A percentile compares a stretch with the other conserved stretches of the same genome.
Conservation (phyloP, 2,888 invertebrate genomes). For the Leptogaster cylindrica region DNA sequence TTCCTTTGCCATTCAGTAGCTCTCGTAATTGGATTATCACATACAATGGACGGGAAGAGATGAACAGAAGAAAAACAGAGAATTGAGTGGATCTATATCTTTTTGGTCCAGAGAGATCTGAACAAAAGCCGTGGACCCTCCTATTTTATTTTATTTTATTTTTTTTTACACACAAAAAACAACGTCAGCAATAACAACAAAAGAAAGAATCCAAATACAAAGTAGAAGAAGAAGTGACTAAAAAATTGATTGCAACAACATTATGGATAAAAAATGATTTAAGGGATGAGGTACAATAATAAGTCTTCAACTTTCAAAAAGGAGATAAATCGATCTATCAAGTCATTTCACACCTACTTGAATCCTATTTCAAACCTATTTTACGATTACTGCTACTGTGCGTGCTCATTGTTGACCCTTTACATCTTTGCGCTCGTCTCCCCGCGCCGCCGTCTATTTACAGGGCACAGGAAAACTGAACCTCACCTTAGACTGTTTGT, state of each 20-base stretch:
- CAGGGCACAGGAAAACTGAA: too few species aligned
- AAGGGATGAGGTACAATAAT: conserved; percentile 40
- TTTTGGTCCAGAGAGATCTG: conserved; percentile 1
- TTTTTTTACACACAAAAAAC: neutral
- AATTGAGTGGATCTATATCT: conserved; percentile 38
- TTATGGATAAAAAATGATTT: conserved; percentile 42
- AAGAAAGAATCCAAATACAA: neutral
- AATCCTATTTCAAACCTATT: conserved; percentile 38
- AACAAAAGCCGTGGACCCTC: conserved; percentile 29
- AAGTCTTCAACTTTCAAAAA: conserved; percentile 25
- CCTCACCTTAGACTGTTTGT: conserved; percentile 11
- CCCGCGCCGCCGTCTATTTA: too few species aligned
- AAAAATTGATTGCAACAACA: conserved; percentile 21
- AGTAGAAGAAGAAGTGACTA: conserved; percentile 25
- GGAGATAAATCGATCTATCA: conserved; percentile 39
- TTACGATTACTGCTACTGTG: conserved; percentile 39
- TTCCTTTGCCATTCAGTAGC: conserved; percentile 42
- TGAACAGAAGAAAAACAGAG: conserved; percentile 39
- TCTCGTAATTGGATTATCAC: conserved; percentile 46
- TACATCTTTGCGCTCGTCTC: too few species aligned
- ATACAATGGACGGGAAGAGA: conserved; percentile 41
- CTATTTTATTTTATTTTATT: too few species aligned
- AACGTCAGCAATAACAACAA: neutral
- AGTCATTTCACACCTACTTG: conserved; percentile 46
- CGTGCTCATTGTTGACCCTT: conserved; percentile 18